These are phyloP conservation scores for Morone saxatilis DNA, from an alignment of 2,113 vertebrate species.

Conservation along the genomic window DNA sequence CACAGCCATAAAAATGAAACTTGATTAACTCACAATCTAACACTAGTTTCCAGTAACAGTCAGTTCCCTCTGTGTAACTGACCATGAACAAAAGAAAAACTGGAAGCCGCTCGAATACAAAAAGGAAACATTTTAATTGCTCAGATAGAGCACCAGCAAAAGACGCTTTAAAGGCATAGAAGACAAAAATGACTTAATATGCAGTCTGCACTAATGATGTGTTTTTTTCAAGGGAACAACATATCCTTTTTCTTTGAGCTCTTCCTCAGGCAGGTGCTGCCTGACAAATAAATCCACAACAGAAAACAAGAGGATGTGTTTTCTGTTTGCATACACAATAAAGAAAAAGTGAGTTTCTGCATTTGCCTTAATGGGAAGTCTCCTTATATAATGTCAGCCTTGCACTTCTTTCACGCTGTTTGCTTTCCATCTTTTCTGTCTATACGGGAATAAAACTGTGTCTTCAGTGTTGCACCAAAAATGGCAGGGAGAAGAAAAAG, in stretches of 20 bases:
- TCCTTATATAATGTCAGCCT: conserved; percentile 7
- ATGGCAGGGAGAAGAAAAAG: not conserved
- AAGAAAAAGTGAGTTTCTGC: conserved; percentile 10
- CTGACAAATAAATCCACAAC: conserved; percentile 21
- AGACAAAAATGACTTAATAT: conserved; percentile 33
- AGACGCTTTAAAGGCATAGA: conserved; percentile 23
- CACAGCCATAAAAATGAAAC: conserved; percentile 23
- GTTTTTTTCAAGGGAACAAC: conserved; percentile 33
- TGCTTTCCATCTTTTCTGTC: not conserved
- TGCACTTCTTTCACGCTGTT: conserved; percentile 11
- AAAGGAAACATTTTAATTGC: conserved; percentile 45
- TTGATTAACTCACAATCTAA: conserved; percentile 31
- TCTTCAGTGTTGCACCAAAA: not conserved
- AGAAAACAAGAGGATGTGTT: conserved; percentile 21
- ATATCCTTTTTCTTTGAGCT: conserved; percentile 18
- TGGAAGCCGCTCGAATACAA: conserved; percentile 13
- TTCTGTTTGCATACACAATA: not conserved
- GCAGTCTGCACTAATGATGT: conserved; percentile 34
- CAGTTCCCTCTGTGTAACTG: conserved; percentile 1
- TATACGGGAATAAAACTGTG: conserved; percentile 1
- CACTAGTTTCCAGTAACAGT: conserved; percentile 21
- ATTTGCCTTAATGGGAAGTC: conserved; percentile 31
- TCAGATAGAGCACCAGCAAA: conserved; percentile 12
- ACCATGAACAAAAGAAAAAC: conserved; percentile 16
- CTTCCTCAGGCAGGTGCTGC: conserved; percentile 47